A percentile compares a stretch with the other conserved stretches of the same genome.
Evolutionary conservation across 2,113 vertebrate species (phyloP).

Genomic region (Beaufortia kweichowensis): DNA sequence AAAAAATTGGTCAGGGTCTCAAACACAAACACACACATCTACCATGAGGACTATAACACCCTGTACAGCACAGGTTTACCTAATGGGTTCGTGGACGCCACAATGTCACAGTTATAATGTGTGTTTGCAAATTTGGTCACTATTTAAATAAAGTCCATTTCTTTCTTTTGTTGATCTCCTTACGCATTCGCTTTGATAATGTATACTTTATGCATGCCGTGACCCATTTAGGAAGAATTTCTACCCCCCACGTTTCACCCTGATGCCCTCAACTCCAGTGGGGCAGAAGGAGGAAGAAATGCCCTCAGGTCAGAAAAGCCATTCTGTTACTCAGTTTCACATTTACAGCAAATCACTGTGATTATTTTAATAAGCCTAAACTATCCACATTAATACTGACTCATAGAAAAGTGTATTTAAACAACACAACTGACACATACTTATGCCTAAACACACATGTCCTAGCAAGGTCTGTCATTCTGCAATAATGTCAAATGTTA

Average conservation of each 20-base stretch:
- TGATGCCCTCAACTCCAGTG: slow-evolving; percentile 33
- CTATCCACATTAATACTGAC: background rate
- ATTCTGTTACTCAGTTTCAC: slow-evolving; percentile 35
- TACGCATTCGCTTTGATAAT: slow-evolving; percentile 62
- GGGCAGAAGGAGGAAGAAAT: slow-evolving; percentile 20
- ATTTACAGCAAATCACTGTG: slow-evolving; percentile 19
- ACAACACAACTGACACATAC: background rate
- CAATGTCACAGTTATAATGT: slow-evolving; percentile 14
- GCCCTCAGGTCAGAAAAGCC: slow-evolving; percentile 16
- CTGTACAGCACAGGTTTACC: background rate
- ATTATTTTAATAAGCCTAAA: slow-evolving; percentile 13
- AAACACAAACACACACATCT: slow-evolving; percentile 27
- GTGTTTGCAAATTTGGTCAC: background rate
- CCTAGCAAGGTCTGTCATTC: background rate
- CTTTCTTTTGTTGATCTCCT: slow-evolving; percentile 16
- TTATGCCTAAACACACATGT: slow-evolving; percentile 23
- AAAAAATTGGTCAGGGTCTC: slow-evolving; percentile 13
- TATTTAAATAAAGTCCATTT: background rate
- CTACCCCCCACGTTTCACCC: slow-evolving; percentile 42
- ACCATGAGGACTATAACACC: slow-evolving; percentile 24
- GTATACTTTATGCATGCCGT: slow-evolving; percentile 51
- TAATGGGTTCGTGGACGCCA: slow-evolving; percentile 17
- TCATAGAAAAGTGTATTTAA: background rate
- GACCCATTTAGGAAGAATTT: slow-evolving; percentile 43
- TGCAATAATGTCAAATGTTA: background rate